Conservation (phyloP, 2,888 invertebrate species). For the Acanthosepion lycidas region DNA sequence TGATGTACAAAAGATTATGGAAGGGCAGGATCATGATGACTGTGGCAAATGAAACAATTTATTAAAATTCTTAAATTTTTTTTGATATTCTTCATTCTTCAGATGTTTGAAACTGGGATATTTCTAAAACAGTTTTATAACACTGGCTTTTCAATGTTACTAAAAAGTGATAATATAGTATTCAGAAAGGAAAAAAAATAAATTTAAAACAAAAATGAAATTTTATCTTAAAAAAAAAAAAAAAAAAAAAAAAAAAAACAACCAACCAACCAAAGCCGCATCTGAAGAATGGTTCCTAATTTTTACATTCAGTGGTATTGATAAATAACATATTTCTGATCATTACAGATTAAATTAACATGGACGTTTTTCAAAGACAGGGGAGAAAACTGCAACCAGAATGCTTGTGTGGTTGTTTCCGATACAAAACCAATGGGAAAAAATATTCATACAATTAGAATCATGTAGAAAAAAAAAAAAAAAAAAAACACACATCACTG, state of each 20-base stretch:
- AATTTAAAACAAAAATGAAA: too few relatives aligned
- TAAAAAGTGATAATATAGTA: not conserved
- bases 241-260: too few relatives aligned
- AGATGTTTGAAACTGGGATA: not conserved
- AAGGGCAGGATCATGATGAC: not conserved
- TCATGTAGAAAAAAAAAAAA: not conserved
- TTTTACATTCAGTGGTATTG: not conserved
- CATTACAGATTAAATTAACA: not conserved
- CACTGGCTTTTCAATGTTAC: not conserved
- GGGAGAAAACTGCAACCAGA: not conserved
- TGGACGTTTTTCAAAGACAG: not conserved
- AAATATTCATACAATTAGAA: not conserved
- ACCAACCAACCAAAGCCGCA: not conserved
- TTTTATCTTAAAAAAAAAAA: too few relatives aligned
- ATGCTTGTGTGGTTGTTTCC: not conserved
- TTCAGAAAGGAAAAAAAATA: too few relatives aligned
- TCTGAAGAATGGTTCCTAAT: not conserved
- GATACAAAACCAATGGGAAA: not conserved
- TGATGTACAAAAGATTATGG: not conserved
- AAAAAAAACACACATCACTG: not conserved
- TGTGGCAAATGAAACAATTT: not conserved
- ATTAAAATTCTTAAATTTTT: not conserved
- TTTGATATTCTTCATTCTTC: not conserved
- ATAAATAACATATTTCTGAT: not conserved
- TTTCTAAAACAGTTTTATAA: not conserved